These are phyloP conservation scores for Bursaphelenchus mucronatus DNA, from an alignment of 1,140 invertebrate genomes.

Conservation along the genomic window DNA sequence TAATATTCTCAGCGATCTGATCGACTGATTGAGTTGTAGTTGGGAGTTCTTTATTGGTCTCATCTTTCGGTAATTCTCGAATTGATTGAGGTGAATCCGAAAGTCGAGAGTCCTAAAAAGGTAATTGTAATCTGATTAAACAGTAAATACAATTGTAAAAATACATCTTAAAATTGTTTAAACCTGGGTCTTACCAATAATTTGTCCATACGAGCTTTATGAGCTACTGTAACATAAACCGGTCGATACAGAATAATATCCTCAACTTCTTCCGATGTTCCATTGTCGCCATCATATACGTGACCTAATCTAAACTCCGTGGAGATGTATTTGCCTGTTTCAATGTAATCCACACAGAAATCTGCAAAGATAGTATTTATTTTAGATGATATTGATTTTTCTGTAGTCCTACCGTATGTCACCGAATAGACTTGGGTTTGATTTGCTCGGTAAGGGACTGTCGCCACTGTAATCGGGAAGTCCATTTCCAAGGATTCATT, in stretches of 20 bases:
- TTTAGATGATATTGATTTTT: constrained; percentile 3
- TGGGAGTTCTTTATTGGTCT: background rate
- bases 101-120: background rate
- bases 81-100: constrained; percentile 2
- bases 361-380: constrained; percentile 29
- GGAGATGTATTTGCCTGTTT: constrained; percentile 76
- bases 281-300: constrained; percentile 69
- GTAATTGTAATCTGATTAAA: constrained; percentile 1
- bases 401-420: constrained; percentile 69
- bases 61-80: constrained; percentile 1
- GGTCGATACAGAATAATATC: constrained; percentile 56
- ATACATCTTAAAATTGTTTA: background rate
- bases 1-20: background rate
- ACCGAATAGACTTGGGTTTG: constrained; percentile 69
- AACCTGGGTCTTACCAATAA: background rate
- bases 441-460: constrained; percentile 74
- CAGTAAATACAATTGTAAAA: background rate
- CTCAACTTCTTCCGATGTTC: constrained; percentile 39
- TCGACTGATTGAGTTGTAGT: constrained; percentile 3
- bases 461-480: constrained; percentile 77
- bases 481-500: constrained; percentile 73
- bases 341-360: constrained; percentile 66
- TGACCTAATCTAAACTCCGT: constrained; percentile 76
- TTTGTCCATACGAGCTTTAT: constrained; percentile 20
- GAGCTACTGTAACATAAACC: constrained; percentile 53